Percentiles rank a stretch among this genome's conserved stretches.
These are phyloP conservation scores for Achroia grisella DNA, from an alignment of 1,140 invertebrate genomes.

Conservation along the genomic window DNA sequence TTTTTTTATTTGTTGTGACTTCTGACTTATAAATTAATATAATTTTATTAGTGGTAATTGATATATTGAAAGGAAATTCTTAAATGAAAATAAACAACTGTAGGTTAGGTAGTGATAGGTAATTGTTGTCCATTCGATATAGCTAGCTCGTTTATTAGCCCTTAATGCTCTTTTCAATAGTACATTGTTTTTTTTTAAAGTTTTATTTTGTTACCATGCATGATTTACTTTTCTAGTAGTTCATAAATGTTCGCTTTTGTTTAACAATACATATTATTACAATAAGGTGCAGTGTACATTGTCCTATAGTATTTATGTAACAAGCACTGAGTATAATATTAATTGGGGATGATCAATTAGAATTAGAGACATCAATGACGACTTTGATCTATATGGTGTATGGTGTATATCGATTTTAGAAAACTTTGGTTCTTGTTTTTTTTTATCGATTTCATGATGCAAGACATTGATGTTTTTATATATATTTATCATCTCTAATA, in stretches of 20 bases:
- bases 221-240: slow-evolving; percentile 6
- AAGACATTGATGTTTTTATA: no score
- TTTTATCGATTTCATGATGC: no score
- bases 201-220: slow-evolving; percentile 17
- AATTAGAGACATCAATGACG: no score
- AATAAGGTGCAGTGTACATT: no score
- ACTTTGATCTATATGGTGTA: no score
- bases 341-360: slow-evolving; percentile 20
- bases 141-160: background rate
- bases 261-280: no score
- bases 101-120: background rate
- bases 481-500: no score
- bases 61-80: background rate
- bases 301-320: no score
- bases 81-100: slow-evolving; percentile 7
- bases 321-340: no score
- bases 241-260: slow-evolving; percentile 15
- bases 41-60: no score
- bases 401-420: no score
- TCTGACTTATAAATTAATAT: background rate
- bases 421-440: no score
- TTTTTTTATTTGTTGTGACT: slow-evolving; percentile 3
- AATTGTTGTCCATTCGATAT: background rate
- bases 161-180: background rate
- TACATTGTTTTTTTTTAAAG: slow-evolving; percentile 20